phyloP scores from a whole-genome alignment of 1,140 invertebrate species.

The Adoxophyes honmai region DNA sequence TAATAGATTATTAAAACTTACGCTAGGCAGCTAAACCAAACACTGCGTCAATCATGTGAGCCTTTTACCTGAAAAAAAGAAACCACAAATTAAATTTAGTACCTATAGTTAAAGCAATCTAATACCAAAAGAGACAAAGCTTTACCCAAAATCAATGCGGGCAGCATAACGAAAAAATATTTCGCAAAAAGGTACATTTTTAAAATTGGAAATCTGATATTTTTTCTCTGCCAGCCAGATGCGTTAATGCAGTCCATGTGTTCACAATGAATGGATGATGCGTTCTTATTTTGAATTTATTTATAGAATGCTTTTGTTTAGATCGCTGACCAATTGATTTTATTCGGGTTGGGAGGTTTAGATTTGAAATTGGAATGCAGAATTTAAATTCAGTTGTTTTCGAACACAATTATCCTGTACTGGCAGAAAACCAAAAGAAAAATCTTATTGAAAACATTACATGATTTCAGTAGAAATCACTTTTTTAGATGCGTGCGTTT shows the following conservation, averaged over 20 bases:
- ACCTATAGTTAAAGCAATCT: neutral
- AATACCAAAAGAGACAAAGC: conserved; percentile 10
- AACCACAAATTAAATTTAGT: neutral
- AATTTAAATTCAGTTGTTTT: neutral
- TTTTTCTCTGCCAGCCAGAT: conserved; percentile 35
- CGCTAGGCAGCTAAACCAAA: no score
- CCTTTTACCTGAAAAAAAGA: conserved; percentile 10
- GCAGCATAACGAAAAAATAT: conserved; percentile 27
- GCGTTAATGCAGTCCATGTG: conserved; percentile 48
- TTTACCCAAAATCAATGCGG: conserved; percentile 15
- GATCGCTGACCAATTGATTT: conserved; percentile 12
- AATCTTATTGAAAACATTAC: no score
- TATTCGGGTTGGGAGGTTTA: conserved; percentile 1
- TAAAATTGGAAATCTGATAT: conserved; percentile 40
- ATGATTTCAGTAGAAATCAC: no score
- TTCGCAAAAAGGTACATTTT: conserved; percentile 29
- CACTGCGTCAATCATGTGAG: no score
- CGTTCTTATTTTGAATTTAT: conserved; percentile 12
- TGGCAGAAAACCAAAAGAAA: no score
- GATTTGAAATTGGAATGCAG: conserved; percentile 1
- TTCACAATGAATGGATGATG: conserved; percentile 14
- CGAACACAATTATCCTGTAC: no score
- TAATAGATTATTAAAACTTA: no score
- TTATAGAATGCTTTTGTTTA: conserved; percentile 15
- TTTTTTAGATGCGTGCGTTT: no score